Evolutionary conservation across 2,797 vertebrate genomes (phyloP).

Genomic region (Sebastes paucispinis): DNA sequence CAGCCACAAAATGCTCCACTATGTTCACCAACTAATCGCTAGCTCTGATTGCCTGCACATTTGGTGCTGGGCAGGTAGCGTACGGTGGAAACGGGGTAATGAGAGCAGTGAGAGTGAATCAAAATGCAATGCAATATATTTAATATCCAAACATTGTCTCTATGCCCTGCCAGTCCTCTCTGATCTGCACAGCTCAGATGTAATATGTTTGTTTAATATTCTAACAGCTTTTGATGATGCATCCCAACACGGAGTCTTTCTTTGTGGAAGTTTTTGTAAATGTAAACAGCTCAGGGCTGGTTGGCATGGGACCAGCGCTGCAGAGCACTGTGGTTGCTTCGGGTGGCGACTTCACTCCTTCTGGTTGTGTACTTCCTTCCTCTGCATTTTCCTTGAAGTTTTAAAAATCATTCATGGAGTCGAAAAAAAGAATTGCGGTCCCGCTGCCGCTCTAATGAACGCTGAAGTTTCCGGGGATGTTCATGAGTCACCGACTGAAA

Average conservation of each 20-base stretch:
- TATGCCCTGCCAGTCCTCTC: background rate
- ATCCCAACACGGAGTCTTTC: background rate
- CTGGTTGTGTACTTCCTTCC: conserved; percentile 20
- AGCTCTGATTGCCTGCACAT: background rate
- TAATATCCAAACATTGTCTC: background rate
- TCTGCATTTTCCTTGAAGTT: conserved; percentile 26
- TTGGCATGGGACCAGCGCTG: conserved; percentile 35
- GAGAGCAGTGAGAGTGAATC: conserved; percentile 11
- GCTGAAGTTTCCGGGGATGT: background rate
- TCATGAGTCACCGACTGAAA: conserved; percentile 31
- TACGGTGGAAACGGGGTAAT: background rate
- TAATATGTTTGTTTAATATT: conserved; percentile 8
- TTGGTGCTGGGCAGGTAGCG: background rate
- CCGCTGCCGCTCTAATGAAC: conserved; percentile 40
- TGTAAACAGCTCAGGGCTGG: conserved; percentile 48
- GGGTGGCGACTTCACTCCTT: conserved; percentile 16
- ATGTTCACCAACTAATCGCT: background rate
- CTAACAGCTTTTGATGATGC: conserved; percentile 1
- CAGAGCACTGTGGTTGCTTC: conserved; percentile 8
- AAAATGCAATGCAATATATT: background rate
- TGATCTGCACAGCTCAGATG: background rate
- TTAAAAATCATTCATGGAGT: conserved; percentile 18
- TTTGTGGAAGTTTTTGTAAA: conserved; percentile 10
- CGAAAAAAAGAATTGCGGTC: background rate
- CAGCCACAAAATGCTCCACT: no score